Conservation (phyloP, 2,888 invertebrate species). For the Epinotia nisella region DNA sequence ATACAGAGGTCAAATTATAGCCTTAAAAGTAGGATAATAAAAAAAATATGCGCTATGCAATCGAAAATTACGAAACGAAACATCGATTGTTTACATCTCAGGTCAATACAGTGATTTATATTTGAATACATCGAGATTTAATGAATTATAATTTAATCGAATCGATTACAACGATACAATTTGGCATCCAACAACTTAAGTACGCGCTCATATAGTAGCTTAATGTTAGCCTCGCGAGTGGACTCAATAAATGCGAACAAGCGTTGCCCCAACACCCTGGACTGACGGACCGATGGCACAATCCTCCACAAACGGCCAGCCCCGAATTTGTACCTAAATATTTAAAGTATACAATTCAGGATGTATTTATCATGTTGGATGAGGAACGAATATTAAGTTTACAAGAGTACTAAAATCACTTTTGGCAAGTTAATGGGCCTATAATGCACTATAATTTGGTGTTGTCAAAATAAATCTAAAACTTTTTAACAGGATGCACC, state of each 20-base stretch:
- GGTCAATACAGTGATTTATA: constrained; percentile 56
- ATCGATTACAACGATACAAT: constrained; percentile 66
- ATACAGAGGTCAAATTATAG: constrained; percentile 69
- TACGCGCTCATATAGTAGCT: constrained; percentile 56
- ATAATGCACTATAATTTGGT: constrained; percentile 6
- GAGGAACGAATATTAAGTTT: constrained; percentile 23
- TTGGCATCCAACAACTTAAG: constrained; percentile 79
- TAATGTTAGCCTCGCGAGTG: constrained; percentile 69
- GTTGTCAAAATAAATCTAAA: constrained; percentile 5
- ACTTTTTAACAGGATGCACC: constrained; percentile 22
- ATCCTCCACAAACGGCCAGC: constrained; percentile 39
- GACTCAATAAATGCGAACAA: constrained; percentile 74
- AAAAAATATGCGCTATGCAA: constrained; percentile 68
- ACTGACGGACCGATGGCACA: constrained; percentile 52
- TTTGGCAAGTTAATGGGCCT: constrained; percentile 16
- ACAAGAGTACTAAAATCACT: constrained; percentile 11
- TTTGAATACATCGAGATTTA: constrained; percentile 41
- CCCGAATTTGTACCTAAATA: constrained; percentile 39
- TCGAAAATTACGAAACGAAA: constrained; percentile 58
- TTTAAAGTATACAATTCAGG: constrained; percentile 28
- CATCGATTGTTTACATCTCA: constrained; percentile 59
- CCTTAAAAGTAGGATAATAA: constrained; percentile 58
- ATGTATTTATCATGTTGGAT: constrained; percentile 19
- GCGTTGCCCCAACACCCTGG: constrained; percentile 58
- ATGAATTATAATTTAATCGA: constrained; percentile 47